A percentile compares a stretch with the other conserved stretches of the same genome.
phyloP scores from a whole-genome alignment of 2,113 vertebrate species.

The Hydropotes inermis region DNA sequence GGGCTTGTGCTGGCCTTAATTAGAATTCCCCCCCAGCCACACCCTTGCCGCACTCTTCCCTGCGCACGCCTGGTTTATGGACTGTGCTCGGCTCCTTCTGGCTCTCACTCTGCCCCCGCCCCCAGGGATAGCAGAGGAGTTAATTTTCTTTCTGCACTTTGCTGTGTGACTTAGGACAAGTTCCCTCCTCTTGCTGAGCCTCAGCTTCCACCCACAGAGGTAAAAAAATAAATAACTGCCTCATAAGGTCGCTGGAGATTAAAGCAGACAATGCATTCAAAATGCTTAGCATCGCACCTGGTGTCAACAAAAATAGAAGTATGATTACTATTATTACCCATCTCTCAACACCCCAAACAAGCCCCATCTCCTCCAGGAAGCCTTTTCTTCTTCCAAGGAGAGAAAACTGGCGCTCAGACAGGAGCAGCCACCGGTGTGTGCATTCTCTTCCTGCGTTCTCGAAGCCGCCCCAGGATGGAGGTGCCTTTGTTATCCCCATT shows the following conservation, averaged over 20 bases:
- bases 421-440: neutral
- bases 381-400: neutral
- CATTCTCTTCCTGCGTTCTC: neutral
- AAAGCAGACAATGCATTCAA: neutral
- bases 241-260: neutral
- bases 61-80: neutral
- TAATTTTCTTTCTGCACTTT: neutral
- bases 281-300: neutral
- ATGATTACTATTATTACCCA: neutral
- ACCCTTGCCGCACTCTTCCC: no score
- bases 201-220: neutral
- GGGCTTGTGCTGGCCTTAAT: neutral
- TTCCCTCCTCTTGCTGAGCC: neutral
- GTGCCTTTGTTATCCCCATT: neutral
- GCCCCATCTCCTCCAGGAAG: neutral
- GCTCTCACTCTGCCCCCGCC: neutral
- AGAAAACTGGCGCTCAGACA: neutral
- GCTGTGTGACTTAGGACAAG: conserved; percentile 28
- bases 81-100: neutral
- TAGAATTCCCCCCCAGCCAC: accelerated
- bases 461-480: accelerated
- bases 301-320: neutral
- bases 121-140: neutral
- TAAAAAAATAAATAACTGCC: neutral
- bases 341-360: neutral